Conservation (phyloP, 2,113 vertebrate genomes). For the Centropus bengalensis region DNA sequence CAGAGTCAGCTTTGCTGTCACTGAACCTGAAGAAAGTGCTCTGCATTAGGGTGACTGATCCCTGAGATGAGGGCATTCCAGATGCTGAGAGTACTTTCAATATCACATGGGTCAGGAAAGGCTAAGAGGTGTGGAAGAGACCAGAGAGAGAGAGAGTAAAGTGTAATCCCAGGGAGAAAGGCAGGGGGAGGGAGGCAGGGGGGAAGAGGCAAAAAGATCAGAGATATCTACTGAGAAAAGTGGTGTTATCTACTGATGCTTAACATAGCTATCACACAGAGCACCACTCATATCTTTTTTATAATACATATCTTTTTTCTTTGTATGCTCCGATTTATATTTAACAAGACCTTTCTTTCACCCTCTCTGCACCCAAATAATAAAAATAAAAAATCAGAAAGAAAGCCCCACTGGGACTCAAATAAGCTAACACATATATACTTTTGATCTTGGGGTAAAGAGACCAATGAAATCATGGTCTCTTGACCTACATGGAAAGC, state of each 20-base stretch:
- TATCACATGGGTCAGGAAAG: neutral
- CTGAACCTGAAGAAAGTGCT: neutral
- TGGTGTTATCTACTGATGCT: neutral
- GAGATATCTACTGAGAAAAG: neutral
- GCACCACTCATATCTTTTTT: neutral
- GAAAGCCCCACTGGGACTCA: neutral
- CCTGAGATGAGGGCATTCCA: neutral
- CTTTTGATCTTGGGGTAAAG: neutral
- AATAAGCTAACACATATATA: neutral
- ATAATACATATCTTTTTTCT: neutral
- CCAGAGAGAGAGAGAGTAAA: neutral
- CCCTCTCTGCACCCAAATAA: neutral
- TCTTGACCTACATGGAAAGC: constrained; percentile 58
- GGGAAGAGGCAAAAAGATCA: neutral
- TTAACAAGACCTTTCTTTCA: constrained; percentile 1
- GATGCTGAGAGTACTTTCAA: neutral
- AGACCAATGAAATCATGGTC: neutral
- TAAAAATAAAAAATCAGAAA: neutral
- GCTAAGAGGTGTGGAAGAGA: neutral
- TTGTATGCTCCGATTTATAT: constrained; percentile 2
- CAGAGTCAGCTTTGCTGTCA: neutral
- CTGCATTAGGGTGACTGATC: neutral
- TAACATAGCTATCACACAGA: constrained; percentile 7
- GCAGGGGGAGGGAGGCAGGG: no score
- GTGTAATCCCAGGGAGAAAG: neutral